Evolutionary conservation across 2,797 vertebrate genomes (phyloP), one percentile per base, ranked within the genome.

Genomic region (Cichlasoma orientale): DNA sequence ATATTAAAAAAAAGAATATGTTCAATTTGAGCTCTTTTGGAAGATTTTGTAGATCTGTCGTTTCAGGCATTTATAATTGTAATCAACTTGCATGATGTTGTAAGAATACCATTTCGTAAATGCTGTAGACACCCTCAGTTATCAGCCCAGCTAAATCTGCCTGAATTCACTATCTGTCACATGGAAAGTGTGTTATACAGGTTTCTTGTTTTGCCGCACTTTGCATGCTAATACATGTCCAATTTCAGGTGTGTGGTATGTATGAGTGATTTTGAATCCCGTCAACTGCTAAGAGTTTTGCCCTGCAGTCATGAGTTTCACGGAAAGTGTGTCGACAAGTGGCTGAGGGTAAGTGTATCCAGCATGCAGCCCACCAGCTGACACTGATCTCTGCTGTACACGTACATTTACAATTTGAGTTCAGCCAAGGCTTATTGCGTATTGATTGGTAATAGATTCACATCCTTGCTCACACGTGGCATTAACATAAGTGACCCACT

Each of bases 251-350:
- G 98, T 92, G 98, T 99, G 91, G 98, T 99, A 81, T 99, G 98
- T 92, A 99, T 99, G 98, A 99, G 98, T 92, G 98, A 99, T 94
- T 99, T 99, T 89, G 98, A 99, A 92, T 97, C 98, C 84, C 98
- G 98, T 90, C 98, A 99, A 91, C 96, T 99, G 94, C 96, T 99
- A 93, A 95, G 98, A 96, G 98, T 99, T 89, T 95, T 99, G 93
- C 98, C 98, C 78, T 99, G 98, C 95, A 99, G 97, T 95, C 98
- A 99, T 0, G 98, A 99, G 94, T 99, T 99, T 93, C 98, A 99
- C 75, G 97, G 98, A 92, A 99, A 99, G 94, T 99, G 98, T 96
- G 98, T 99, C 2, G 98, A 99, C 95, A 99, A 99, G 90, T 99
- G 98, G 98, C 96, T 99, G 68, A 98, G 98, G 97, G 98, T 99